These are phyloP conservation scores for Chaetura pelagica DNA, from an alignment of 2,113 vertebrate genomes.

Conservation along the genomic window DNA sequence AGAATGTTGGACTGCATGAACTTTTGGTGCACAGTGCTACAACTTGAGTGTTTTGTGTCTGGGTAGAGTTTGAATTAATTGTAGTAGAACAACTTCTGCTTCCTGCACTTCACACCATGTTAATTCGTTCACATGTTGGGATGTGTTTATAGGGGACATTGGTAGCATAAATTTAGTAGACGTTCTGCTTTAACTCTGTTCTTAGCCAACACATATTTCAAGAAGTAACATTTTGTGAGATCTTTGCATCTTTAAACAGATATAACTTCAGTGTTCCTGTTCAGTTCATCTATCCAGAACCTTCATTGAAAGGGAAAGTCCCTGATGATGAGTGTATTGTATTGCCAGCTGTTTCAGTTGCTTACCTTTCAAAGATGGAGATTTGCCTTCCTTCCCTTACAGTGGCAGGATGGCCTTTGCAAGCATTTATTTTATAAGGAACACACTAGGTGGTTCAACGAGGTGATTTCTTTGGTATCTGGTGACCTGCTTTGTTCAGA, in stretches of 20 bases:
- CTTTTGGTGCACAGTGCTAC: not conserved
- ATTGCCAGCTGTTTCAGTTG: not conserved
- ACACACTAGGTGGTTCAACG: not conserved
- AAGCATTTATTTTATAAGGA: constrained; percentile 8
- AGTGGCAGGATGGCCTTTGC: not conserved
- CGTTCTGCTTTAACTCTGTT: not conserved
- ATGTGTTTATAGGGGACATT: not conserved
- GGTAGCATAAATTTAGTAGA: not conserved
- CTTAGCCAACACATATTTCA: not conserved
- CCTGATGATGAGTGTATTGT: not conserved
- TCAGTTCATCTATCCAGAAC: not conserved
- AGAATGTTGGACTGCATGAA: not conserved
- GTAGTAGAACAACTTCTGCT: not conserved
- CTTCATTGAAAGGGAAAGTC: not conserved
- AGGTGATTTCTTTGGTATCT: not conserved
- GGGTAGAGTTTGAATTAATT: not conserved
- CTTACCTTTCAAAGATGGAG: not conserved
- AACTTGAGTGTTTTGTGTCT: not conserved
- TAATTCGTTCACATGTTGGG: not conserved
- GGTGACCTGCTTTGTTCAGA: not conserved
- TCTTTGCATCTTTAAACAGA: not conserved
- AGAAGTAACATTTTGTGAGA: not conserved
- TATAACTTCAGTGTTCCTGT: not conserved
- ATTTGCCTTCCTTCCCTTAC: not conserved
- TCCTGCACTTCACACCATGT: accelerated